Percentiles rank a stretch among this genome's conserved stretches.
phyloP scores from a whole-genome alignment of 2,797 vertebrate species.

The Syndactyla subalaris region DNA sequence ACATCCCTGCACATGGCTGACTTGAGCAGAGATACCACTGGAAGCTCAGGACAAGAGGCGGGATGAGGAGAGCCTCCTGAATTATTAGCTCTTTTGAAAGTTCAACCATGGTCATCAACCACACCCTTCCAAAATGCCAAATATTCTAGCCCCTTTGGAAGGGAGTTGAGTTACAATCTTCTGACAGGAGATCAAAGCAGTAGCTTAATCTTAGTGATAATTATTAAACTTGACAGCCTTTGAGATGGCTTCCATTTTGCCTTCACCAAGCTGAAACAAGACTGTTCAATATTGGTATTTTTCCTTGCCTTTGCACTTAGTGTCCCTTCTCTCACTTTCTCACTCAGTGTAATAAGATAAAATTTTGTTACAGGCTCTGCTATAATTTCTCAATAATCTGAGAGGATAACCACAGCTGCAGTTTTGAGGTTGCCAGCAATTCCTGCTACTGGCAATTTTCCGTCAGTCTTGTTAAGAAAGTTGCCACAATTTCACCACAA shows the following conservation, averaged over 20 bases:
- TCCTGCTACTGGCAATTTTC: slow-evolving; percentile 75
- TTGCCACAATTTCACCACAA: slow-evolving; percentile 74
- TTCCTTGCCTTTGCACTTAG: background rate
- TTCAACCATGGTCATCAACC: background rate
- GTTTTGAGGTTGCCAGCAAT: slow-evolving; percentile 73
- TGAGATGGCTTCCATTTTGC: background rate
- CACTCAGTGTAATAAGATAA: slow-evolving; percentile 31
- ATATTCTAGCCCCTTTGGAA: background rate
- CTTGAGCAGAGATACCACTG: background rate
- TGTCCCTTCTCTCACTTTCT: background rate
- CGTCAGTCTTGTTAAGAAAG: slow-evolving; percentile 64
- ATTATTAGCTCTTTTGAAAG: background rate
- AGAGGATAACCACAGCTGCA: slow-evolving; percentile 73
- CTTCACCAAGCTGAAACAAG: background rate
- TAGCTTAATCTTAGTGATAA: background rate
- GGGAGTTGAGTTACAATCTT: background rate
- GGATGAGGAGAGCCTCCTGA: background rate
- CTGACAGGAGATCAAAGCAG: background rate
- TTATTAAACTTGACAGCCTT: background rate
- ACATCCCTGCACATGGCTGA: background rate
- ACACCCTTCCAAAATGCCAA: background rate
- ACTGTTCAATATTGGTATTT: background rate
- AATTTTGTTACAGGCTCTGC: slow-evolving; percentile 61
- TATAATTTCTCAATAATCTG: slow-evolving; percentile 71
- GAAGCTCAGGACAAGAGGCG: background rate